Evolutionary conservation across 2,113 vertebrate species (phyloP).

Genomic region (Galbula dea): DNA sequence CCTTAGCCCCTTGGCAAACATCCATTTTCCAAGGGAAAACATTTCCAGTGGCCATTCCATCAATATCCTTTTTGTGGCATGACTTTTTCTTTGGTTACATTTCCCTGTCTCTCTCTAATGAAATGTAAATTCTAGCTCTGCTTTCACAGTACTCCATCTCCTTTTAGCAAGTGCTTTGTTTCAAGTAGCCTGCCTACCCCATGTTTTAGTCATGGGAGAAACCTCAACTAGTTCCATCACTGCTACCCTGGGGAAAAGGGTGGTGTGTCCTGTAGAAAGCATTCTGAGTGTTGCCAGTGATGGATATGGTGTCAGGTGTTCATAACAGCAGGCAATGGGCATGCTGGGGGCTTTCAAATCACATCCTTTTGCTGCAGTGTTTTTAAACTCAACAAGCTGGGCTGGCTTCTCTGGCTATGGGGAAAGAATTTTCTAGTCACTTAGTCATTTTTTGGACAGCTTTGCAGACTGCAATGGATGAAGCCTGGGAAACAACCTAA

Average conservation of each 20-base stretch:
- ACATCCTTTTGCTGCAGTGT: accelerated
- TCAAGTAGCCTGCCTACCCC: background rate
- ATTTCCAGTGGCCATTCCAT: background rate
- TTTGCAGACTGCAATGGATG: background rate
- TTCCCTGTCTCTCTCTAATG: background rate
- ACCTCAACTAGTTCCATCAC: background rate
- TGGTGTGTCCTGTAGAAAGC: background rate
- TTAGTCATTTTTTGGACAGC: background rate
- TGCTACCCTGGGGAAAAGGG: background rate
- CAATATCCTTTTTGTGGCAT: background rate
- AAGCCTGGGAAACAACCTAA: background rate
- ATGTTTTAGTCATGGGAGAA: background rate
- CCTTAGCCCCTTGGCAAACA: background rate
- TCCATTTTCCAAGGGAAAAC: background rate
- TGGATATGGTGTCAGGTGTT: background rate
- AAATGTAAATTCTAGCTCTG: background rate
- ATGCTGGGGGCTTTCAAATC: background rate
- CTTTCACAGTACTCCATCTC: background rate
- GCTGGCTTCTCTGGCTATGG: background rate
- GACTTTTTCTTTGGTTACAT: background rate
- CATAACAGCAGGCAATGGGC: background rate
- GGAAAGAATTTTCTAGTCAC: background rate
- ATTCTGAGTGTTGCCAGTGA: background rate
- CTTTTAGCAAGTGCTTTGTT: background rate
- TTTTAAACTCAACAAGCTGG: background rate